Base-by-base conservation (phyloP, 2,888 invertebrate genomes). In the Ellobium chinense region DNA sequence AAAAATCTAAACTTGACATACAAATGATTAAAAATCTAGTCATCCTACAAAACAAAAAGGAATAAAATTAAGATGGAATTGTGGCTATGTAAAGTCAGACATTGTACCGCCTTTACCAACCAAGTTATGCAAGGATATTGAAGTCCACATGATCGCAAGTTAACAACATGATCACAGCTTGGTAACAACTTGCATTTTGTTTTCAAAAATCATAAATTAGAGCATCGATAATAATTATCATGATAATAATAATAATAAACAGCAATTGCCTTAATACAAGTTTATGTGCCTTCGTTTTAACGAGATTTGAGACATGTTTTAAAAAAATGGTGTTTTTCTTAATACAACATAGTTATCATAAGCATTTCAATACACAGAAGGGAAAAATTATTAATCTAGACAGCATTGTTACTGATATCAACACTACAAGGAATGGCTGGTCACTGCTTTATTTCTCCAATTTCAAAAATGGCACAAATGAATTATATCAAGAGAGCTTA, bases 351-450 rank as follows among this genome's bases (percentile, higher is more conserved):
- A 65, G n/a, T 24, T 24, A 76, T 60, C 24, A 66, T 54, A 56
- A 54, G 36, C 36, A 76, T 66, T 31, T 65, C 14, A 65, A 54
- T 76, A 65, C 54, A 66, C 31, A 75, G 18, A 9, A 69, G 56
- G 29, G 29, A 29, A 63, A 18, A 75, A 74, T 36, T n/a, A n/a
- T n/a, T 46, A 63, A 72, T 29, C 24, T 21, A 76, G 66, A 24
- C 18, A 46, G 31, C 66, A 63, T 34, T 29, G n/a, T 70, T 39
- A 78, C 58, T 14, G 24, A n/a, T 68, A 56, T 65, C 31, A 69
- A 77, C 37, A 29, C 69, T 70, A 72, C 65, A 72, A 78, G 78
- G 78, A 78, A 78, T 78, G 78, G n/a, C 65, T 31, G 58, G 65
- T 78, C 60, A 68, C 37, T 37, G 27, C 27, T 4, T 62, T 18